Base-by-base conservation (phyloP, 2,113 vertebrate species). In the Diadophis punctatus region DNA sequence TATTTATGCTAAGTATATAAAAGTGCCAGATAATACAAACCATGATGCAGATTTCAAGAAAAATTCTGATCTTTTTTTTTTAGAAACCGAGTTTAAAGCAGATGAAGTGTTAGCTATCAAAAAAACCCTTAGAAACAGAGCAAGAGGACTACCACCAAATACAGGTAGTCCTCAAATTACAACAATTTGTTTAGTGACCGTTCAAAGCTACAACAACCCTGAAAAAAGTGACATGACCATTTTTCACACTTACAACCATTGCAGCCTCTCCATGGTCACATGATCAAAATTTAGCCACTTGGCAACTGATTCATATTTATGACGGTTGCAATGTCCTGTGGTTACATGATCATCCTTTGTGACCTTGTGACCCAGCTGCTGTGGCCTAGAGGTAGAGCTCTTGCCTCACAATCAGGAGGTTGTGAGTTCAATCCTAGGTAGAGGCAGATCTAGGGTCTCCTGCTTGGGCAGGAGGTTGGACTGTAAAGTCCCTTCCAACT, bases 91-190 rank as follows among this genome's bases (percentile, higher is more conserved):
- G 7, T 55, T 5, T 30, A 60, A 80, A 1, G 55, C 8, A 90
- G 34, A 80, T 88, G 51, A n/a, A 53, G 16, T 91, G 93, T 95
- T 91, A 9, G 27, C 91, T 3, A 56, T 86, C 39, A 93, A 20
- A 39, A 93, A 91, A 16, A n/a, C n/a, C n/a, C 8, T 8, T 30
- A 85, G 85, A 3, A 60, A 12, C 0, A 0, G 1, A 88, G 34
- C 23, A 89, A 80, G 23, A 39, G 3, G 14, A 34, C 10, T 93
- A 34, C 88, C 93, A 18, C 74, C 68, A 80, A 10, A 30, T 56
- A 88, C 60, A 68, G 30, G 60, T 63, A 30, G 60, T n/a, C 30
- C 11, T 68, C 60, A 68, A n/a, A 5, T 68, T 68, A 68, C 30
- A 68, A 68, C 30, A 34, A n/a, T 63, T 63, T 25, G 23, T 63